Evolutionary conservation across 2,113 vertebrate species (phyloP), one percentile per base, ranked within the genome.

Genomic region (Percina caprodes): DNA sequence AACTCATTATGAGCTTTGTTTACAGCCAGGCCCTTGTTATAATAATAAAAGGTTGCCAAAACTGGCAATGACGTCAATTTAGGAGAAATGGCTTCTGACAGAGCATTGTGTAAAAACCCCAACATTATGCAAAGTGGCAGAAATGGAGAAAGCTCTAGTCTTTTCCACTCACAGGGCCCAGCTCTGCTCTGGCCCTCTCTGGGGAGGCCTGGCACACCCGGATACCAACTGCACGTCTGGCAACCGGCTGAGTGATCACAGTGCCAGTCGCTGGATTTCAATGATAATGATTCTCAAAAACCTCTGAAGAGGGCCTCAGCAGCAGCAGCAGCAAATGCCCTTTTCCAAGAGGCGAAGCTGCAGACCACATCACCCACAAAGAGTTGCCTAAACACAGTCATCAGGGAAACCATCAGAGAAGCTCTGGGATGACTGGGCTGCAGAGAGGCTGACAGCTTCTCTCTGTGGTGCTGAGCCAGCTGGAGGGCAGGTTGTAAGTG

Each of bases 401-500:
- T 69, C 80, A 70, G 45, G 69, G 81, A 79, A 87, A 88, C 83
- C 49, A 68, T 26, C 58, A 66, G 79, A 72, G 68, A 59, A 42
- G 71, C 80, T 61, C 16, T 48, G 58, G 72, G 77, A 88, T 85
- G 74, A 88, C 73, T 61, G 49, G 23, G 74, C 49, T 59, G 81
- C 35, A 51, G 70, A 0, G 21, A 58, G 66, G 54, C 46, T 6
- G 51, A 56, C 68, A 54, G 58, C 68, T 85, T 86, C 90, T 80
- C 56, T 70, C 87, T 84, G 84, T 85, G 74, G 70, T 86, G 90
- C 87, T 89, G 92, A 89, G 51, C 67, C 84, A 86, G 88, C 75
- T 82, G 60, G 65, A 86, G 74, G 70, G 75, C 67, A 77, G 79
- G 83, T 73, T 67, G 26, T 71, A 88, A 90, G 61, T 69, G 61